These are phyloP conservation scores for Rhynchonycteris naso DNA, from an alignment of 2,797 vertebrate species.

Conservation along the genomic window DNA sequence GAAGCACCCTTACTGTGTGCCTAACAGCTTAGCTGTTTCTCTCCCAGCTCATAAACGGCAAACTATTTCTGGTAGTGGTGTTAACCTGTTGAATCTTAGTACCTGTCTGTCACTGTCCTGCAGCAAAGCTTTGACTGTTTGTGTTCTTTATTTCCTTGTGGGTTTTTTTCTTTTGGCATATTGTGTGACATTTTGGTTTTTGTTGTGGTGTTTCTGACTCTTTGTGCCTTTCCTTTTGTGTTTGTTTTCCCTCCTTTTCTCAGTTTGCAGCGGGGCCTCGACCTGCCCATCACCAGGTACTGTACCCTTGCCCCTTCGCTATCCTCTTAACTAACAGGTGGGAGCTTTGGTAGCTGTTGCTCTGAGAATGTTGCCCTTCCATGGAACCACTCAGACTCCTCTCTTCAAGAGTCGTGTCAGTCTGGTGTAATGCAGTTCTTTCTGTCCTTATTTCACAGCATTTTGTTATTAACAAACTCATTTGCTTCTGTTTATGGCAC, in stretches of 20 bases:
- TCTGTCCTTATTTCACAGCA: neutral
- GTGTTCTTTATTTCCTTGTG: constrained; percentile 65
- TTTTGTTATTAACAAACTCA: constrained; percentile 23
- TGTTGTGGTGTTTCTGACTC: constrained; percentile 89
- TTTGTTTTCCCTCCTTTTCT: constrained; percentile 90
- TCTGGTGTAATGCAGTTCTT: neutral
- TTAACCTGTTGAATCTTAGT: constrained; percentile 67
- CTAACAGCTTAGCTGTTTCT: constrained; percentile 65
- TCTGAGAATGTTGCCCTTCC: constrained; percentile 69
- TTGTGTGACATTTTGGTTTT: constrained; percentile 86
- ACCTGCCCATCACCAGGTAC: constrained; percentile 99
- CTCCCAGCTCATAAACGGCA: constrained; percentile 56
- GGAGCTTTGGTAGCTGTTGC: constrained; percentile 78
- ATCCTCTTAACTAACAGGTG: constrained; percentile 77
- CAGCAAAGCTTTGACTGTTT: constrained; percentile 84
- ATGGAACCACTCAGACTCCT: neutral
- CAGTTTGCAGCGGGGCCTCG: constrained; percentile 99
- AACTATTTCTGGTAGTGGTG: neutral
- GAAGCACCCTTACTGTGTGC: neutral
- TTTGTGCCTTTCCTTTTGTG: constrained; percentile 92
- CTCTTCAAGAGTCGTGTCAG: constrained; percentile 41
- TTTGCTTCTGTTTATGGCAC: constrained; percentile 31
- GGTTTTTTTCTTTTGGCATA: constrained; percentile 82
- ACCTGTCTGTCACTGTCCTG: constrained; percentile 84
- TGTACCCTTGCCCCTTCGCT: constrained; percentile 86